These are phyloP conservation scores for Serranus cabrilla DNA, from an alignment of 2,797 vertebrate genomes.

Conservation along the genomic window DNA sequence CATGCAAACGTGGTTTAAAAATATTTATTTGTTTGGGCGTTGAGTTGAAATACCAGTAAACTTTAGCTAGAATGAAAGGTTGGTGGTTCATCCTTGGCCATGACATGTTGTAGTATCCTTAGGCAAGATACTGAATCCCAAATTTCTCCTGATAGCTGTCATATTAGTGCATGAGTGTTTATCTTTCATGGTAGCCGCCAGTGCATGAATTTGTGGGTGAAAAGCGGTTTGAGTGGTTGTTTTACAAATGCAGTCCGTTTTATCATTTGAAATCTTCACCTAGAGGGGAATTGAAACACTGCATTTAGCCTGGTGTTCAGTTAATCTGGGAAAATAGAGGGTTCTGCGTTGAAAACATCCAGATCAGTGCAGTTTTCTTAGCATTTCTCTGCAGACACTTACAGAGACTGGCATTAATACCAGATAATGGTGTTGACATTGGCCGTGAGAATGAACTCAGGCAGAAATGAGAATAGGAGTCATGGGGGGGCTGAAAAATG, in stretches of 20 bases:
- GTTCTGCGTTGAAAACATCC: constrained; percentile 9
- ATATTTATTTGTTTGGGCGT: too few relatives aligned
- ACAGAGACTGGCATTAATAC: constrained; percentile 25
- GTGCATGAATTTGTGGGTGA: too few relatives aligned
- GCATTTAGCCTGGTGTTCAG: background rate
- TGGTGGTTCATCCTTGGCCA: too few relatives aligned
- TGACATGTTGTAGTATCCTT: too few relatives aligned
- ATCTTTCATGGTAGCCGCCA: too few relatives aligned
- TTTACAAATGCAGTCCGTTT: background rate
- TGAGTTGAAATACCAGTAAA: too few relatives aligned
- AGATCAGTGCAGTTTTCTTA: constrained; percentile 18
- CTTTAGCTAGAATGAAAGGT: too few relatives aligned
- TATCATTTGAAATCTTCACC: background rate
- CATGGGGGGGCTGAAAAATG: constrained; percentile 20
- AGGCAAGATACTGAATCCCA: too few relatives aligned
- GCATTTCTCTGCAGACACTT: constrained; percentile 32
- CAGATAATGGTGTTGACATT: constrained; percentile 46
- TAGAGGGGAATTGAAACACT: background rate
- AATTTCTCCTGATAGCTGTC: too few relatives aligned
- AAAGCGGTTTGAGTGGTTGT: too few relatives aligned
- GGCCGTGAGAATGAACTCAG: constrained; percentile 29
- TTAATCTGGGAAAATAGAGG: constrained; percentile 9
- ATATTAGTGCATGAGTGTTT: too few relatives aligned
- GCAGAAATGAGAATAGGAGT: constrained; percentile 34
- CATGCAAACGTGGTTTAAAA: too few relatives aligned